A percentile compares a stretch with the other conserved stretches of the same genome.
These are phyloP conservation scores for Eupleurogrammus muticus DNA, from an alignment of 2,797 vertebrate species.

Conservation along the genomic window DNA sequence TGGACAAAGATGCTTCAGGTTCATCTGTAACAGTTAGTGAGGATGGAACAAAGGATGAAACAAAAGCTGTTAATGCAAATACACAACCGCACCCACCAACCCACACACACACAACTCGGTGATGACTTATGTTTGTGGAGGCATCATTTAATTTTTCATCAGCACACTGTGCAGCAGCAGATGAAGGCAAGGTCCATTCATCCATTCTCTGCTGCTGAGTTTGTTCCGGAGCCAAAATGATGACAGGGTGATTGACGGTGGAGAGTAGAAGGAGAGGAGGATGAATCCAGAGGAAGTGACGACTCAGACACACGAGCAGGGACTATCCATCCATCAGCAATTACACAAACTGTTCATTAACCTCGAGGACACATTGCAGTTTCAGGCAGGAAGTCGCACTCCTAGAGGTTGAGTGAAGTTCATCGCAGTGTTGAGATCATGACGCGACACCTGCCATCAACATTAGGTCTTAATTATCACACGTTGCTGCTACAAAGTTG, in stretches of 20 bases:
- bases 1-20: conserved; percentile 38
- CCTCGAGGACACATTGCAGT: too few relatives aligned
- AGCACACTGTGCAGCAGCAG: conserved; percentile 73
- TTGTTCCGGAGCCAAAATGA: conserved; percentile 60
- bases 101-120: conserved; percentile 36
- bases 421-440: too few relatives aligned
- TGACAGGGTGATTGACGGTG: conserved; percentile 28
- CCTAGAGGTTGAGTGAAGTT: too few relatives aligned
- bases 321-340: too few relatives aligned
- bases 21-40: conserved; percentile 51
- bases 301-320: too few relatives aligned
- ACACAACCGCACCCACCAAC: conserved; percentile 3
- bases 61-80: conserved; percentile 53
- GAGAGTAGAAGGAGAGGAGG: conserved; percentile 29
- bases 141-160: conserved; percentile 81
- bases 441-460: too few relatives aligned
- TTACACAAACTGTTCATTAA: too few relatives aligned
- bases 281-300: not conserved
- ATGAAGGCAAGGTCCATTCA: conserved; percentile 78
- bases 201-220: conserved; percentile 70
- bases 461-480: too few relatives aligned
- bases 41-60: conserved; percentile 47
- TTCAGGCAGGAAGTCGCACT: too few relatives aligned
- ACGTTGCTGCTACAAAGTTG: too few relatives aligned
- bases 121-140: conserved; percentile 78